Base-by-base conservation (phyloP, 1,140 invertebrate genomes). In the Drosophila chauvacae region DNA sequence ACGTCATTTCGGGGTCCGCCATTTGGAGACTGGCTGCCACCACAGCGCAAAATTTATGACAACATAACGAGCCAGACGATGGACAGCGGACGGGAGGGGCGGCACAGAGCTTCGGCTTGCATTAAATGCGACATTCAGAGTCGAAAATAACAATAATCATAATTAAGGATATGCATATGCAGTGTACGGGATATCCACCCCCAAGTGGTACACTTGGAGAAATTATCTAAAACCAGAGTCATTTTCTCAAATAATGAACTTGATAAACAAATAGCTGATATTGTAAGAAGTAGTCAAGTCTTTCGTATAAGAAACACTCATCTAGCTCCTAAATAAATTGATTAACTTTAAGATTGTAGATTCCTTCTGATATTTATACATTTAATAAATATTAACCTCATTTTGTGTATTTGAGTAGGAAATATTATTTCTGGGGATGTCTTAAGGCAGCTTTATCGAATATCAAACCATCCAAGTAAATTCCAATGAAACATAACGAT, bases 81-180 rank as follows among this genome's bases (percentile, higher is more conserved):
- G 58, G 55, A 37, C 65, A 56, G 37, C 57, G 55, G 60, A 39
- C 37, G 20, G 35, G 23, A 5, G 26, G 47, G 61, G 26, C 11
- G 28, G 47, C 37, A 18, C 39, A 66, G 63, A 51, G 70, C 53
- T 60, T 72, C 53, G 33, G 60, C 59, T 59, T 77, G 74, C 85
- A 88, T 90, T 85, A 90, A 90, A 88, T 88, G 85, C 85, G 81
- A 83, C 81, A 85, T 81, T 81, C 78, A 57, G 77, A 90, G 78
- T 62, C 85, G 81, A 88, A 88, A 88, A 88, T 88, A 88, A 90
- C 85, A 88, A 88, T 88, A 88, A 88, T 88, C 85, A 88, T 88
- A 88, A 88, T 88, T 88, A 88, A 88, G 85, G 85, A 88, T 88
- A 88, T 88, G 84, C 81, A 90, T 78, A 88, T 90, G 84, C 85